Base-by-base conservation (phyloP, 2,113 vertebrate species). In the Cephalopterus ornatus region DNA sequence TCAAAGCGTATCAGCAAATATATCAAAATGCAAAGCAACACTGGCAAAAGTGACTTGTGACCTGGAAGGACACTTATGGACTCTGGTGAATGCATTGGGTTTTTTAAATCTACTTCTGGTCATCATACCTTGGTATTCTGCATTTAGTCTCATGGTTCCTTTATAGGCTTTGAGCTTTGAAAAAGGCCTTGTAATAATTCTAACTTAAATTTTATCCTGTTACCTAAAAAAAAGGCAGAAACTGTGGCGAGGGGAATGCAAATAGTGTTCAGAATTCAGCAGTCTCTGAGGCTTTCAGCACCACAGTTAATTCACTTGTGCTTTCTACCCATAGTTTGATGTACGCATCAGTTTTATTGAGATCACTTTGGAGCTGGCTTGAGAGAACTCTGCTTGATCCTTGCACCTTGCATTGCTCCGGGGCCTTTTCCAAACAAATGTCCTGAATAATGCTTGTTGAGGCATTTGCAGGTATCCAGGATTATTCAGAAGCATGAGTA, bases 371-470 rank as follows among this genome's bases (percentile, higher is more conserved):
- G 83, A 80, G 83, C 77, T 93, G 90, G 85, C 61, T 81, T 89
- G 75, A 70, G 95, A 95, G 93, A 96, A 73, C 93, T 97, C 94
- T 95, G 88, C 70, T 95, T 97, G 94, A 90, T 77, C 95, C 84
- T 82, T 91, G 87, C 92, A 97, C 97, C 98, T 95, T 94, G 65
- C 83, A 55, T 88, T 85, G 95, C 71, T 74, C 89, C 86, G 74
- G 75, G 88, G 91, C 77, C 71, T 81, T 72, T 91, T 77, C 65
- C 81, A 77, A 67, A 86, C 92, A 91, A 28, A 93, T 55, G 65
- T 86, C 76, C 91, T 71, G 47, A 50, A 50, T 94, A 61, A n/a
- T 85, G 86, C 55, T 92, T 68, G 80, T 73, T 80, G 27, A 53
- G 72, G 44, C 67, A 47, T 91, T 94, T 95, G 62, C 73, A 91